Evolutionary conservation across 2,113 vertebrate species (phyloP).

Genomic region (Bolborhynchus lineola): DNA sequence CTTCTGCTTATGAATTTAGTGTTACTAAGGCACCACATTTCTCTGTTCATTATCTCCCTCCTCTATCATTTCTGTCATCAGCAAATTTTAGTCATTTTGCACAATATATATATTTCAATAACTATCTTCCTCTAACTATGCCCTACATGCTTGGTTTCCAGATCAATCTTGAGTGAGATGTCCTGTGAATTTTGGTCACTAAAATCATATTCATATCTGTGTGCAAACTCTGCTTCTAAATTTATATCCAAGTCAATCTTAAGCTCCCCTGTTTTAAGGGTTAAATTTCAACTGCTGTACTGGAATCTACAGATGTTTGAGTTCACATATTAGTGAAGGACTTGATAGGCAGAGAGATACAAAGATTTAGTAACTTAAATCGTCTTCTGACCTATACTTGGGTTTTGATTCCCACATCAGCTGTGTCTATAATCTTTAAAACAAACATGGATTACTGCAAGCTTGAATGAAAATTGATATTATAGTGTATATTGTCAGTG

Average conservation of each 20-base stretch:
- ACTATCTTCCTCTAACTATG: neutral
- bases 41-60: neutral
- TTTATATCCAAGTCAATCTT: conserved; percentile 10
- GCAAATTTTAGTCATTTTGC: neutral
- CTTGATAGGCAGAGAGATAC: conserved; percentile 19
- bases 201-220: neutral
- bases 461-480: conserved; percentile 46
- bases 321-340: conserved; percentile 33
- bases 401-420: conserved; percentile 40
- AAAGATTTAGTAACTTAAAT: conserved; percentile 55
- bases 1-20: neutral
- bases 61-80: neutral
- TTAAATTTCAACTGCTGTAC: conserved; percentile 32
- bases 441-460: conserved; percentile 53
- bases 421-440: conserved; percentile 56
- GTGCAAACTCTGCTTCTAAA: neutral
- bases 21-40: neutral
- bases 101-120: conserved; percentile 5
- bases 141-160: neutral
- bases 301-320: conserved; percentile 23
- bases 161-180: neutral
- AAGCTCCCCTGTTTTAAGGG: conserved; percentile 16
- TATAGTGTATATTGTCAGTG: neutral
- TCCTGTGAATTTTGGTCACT: conserved; percentile 35
- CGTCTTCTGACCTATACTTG: conserved; percentile 41